phyloP scores from a whole-genome alignment of 2,888 invertebrate species.

The Epinotia brunnichana region DNA sequence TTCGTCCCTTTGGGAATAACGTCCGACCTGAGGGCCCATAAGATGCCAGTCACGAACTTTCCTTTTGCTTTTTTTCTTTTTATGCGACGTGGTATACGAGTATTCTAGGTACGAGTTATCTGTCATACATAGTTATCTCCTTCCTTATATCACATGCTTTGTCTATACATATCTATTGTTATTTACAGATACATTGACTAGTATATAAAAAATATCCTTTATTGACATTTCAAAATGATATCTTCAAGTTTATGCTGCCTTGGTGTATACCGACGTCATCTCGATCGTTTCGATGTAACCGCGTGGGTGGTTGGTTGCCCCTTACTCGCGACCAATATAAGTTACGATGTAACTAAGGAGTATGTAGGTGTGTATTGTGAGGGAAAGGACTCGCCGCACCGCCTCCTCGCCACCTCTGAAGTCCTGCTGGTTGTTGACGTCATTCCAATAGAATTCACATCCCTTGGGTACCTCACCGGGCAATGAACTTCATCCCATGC shows the following conservation, averaged over 20 bases:
- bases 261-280: conserved; percentile 65
- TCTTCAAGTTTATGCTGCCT: conserved; percentile 56
- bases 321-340: conserved; percentile 33
- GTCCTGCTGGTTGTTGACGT: conserved; percentile 84
- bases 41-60: not conserved
- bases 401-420: conserved; percentile 65
- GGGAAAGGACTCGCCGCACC: conserved; percentile 59
- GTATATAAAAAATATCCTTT: conserved; percentile 1
- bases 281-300: conserved; percentile 67
- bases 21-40: conserved; percentile 37
- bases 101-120: not conserved
- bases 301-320: conserved; percentile 46
- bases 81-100: not conserved
- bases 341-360: conserved; percentile 52
- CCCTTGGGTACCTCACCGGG: conserved; percentile 77
- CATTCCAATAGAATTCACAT: conserved; percentile 81
- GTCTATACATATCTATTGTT: not conserved
- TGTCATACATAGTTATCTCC: not conserved
- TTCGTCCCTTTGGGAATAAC: conserved; percentile 83
- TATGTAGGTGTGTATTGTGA: conserved; percentile 45
- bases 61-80: not conserved
- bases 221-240: conserved; percentile 34
- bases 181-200: conserved; percentile 2
- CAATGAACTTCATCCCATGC: conserved; percentile 44
- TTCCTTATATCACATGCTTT: not conserved